Conservation (phyloP, 2,797 vertebrate genomes). For the Rousettus madagascariensis region DNA sequence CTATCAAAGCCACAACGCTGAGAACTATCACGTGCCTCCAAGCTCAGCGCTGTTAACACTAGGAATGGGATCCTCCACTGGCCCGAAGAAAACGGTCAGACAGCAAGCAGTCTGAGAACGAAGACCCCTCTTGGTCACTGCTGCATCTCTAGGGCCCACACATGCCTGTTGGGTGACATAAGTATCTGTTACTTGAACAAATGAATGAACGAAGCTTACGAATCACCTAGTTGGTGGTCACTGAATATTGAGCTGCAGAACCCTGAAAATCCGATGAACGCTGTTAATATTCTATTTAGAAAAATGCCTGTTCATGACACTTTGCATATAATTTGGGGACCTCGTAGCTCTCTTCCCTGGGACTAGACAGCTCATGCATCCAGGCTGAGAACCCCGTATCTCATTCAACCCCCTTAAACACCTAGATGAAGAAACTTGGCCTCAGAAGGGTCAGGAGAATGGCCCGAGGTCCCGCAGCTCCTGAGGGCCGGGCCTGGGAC, state of each 20-base stretch:
- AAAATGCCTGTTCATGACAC: neutral
- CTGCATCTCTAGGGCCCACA: neutral
- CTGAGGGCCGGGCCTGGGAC: neutral
- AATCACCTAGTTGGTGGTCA: rapidly evolving
- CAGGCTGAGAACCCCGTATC: neutral
- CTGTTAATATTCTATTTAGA: neutral
- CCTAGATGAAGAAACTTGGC: neutral
- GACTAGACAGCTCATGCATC: rapidly evolving
- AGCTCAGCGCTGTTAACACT: too few species aligned
- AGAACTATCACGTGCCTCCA: too few species aligned
- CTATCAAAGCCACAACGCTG: neutral
- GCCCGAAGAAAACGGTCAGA: rapidly evolving
- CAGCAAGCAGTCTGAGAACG: rapidly evolving
- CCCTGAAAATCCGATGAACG: neutral
- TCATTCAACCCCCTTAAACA: neutral
- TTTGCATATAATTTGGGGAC: rapidly evolving
- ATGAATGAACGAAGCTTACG: neutral
- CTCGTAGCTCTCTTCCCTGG: neutral
- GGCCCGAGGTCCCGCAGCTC: rapidly evolving
- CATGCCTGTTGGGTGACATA: too few species aligned
- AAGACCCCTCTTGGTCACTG: too few species aligned
- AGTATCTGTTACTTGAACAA: neutral
- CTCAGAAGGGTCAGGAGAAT: neutral
- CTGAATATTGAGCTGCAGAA: neutral
- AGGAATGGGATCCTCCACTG: rapidly evolving